Conservation (phyloP, 2,113 vertebrate genomes). For the Spizaetus ornatus region DNA sequence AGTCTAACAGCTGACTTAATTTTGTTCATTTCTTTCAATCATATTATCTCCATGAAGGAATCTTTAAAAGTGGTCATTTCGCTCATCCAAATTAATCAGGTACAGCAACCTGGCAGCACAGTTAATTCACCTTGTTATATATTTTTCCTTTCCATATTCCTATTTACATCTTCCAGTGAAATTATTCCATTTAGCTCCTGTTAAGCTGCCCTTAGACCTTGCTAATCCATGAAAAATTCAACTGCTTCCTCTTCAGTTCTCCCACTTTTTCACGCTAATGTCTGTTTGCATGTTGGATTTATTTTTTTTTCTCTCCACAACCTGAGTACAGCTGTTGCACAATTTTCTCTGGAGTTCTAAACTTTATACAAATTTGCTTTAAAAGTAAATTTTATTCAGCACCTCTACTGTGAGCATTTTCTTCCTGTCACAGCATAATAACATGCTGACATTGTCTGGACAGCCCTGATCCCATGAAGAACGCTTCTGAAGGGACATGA, state of each 20-base stretch:
- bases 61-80: background rate
- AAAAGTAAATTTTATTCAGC: background rate
- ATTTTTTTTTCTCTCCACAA: background rate
- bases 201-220: background rate
- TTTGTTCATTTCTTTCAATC: background rate
- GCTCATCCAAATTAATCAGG: background rate
- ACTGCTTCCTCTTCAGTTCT: background rate
- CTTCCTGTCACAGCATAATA: background rate
- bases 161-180: background rate
- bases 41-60: background rate
- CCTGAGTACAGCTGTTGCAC: background rate
- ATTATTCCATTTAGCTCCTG: background rate
- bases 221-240: background rate
- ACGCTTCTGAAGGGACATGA: fast-evolving
- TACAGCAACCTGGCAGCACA: background rate
- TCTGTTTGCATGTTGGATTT: background rate
- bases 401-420: background rate
- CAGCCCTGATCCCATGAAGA: background rate
- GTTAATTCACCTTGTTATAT: background rate
- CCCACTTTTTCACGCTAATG: background rate
- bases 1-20: background rate
- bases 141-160: background rate
- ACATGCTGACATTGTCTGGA: background rate
- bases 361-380: background rate
- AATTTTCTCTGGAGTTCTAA: background rate